Evolutionary conservation across 2,113 vertebrate genomes (phyloP), one percentile per base, ranked within the genome.

Genomic region (Oncorhynchus kisutch): DNA sequence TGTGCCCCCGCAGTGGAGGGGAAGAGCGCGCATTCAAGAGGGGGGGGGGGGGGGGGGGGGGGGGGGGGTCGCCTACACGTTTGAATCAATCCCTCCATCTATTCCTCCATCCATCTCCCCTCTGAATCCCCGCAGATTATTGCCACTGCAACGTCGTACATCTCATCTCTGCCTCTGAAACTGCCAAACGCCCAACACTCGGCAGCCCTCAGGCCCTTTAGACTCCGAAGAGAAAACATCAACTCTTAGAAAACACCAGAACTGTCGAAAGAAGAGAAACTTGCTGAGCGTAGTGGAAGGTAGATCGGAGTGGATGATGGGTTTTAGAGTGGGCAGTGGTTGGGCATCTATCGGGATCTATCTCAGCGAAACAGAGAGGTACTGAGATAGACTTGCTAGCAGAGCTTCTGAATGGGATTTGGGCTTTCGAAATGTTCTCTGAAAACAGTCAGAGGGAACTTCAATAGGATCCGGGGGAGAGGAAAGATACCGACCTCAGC

Each of bases 401-500:
- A 8, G 67, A 68, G 74, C 78, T 39, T 54, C 6, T 62, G 60
- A 62, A 62, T 20, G 22, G 5, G 7, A 64, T 64, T 64, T 64
- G 12, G 49, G 48, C 76, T 84, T 24, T 64, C 11, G 6, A 45
- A 45, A 45, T 45, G 39, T 45, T 45, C 39, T 2, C 9, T 11
- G 8, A 11, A 45, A 45, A 34, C 34, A 34, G 34, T 34, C 34
- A 34, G 8, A 11, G 34, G 34, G 39, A 39, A 2, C 8, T 39
- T 39, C 39, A 39, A 39, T 9, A 2, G 18, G 16, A 57, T 13
- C 12, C 81, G 84, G 69, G 71, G 76, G 68, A 76, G 60, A 60
- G 18, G 68, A 72, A 75, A 48, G 48, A 51, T 68, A 77, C 75
- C 75, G 73, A 65, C 49, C 73, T 39, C 39, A 39, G 76, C 25